Percentiles rank a stretch among this genome's conserved stretches.
Conservation (phyloP, 2,797 vertebrate genomes). For the Vultur gryphus region DNA sequence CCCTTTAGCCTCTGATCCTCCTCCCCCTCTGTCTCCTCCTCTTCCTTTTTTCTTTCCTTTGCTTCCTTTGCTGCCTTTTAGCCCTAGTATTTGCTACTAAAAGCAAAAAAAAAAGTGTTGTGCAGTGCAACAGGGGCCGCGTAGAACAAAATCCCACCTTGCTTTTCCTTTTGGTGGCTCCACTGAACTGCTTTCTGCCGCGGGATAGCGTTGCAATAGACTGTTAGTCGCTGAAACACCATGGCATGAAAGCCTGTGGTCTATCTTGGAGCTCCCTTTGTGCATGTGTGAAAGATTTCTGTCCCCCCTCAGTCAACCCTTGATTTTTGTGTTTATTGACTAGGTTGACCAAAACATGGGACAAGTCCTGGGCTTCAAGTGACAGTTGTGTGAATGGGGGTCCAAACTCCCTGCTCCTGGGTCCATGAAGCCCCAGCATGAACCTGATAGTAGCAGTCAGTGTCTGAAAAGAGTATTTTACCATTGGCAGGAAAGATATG, state of each 20-base stretch:
- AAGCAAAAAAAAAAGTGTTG: fast-evolving
- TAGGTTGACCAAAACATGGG: neutral
- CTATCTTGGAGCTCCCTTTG: neutral
- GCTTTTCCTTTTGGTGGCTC: neutral
- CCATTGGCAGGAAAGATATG: fast-evolving
- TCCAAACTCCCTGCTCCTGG: neutral
- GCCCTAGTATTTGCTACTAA: neutral
- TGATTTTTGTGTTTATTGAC: neutral
- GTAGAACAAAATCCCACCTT: neutral
- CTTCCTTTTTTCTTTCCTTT: neutral
- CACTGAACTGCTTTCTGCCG: neutral
- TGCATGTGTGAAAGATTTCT: fast-evolving
- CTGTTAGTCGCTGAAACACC: neutral
- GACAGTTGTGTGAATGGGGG: neutral
- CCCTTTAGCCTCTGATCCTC: neutral
- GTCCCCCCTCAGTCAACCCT: neutral
- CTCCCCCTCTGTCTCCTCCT: neutral
- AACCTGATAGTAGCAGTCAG: neutral
- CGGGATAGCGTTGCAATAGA: too few relatives aligned
- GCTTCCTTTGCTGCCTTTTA: neutral
- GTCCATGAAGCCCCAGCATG: neutral
- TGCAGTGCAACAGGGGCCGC: fast-evolving
- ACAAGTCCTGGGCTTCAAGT: neutral
- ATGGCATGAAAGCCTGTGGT: fast-evolving
- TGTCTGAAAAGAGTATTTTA: neutral